Conservation (phyloP, 2,797 vertebrate species). For the Rhinella marina region DNA sequence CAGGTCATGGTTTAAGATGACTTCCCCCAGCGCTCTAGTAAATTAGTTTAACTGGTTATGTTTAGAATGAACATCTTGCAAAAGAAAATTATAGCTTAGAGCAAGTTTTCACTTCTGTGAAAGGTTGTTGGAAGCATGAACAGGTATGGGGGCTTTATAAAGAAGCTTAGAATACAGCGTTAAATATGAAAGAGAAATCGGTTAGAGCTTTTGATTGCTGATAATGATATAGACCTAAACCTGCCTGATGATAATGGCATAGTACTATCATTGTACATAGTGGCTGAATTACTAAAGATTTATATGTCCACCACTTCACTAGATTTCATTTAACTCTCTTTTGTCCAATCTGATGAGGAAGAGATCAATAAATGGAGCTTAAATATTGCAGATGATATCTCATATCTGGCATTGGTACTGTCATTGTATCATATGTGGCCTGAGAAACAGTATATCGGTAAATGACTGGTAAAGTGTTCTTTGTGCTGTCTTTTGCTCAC, state of each 20-base stretch:
- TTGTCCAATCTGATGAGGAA: not conserved
- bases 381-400: not conserved
- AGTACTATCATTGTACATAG: not conserved
- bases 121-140: not conserved
- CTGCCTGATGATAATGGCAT: slow-evolving; percentile 5
- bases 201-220: slow-evolving; percentile 5
- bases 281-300: not conserved
- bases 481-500: no score
- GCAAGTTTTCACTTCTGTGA: not conserved
- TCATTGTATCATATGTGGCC: not conserved
- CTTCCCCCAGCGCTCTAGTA: not conserved
- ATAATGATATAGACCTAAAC: slow-evolving; percentile 1
- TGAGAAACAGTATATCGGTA: not conserved
- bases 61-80: not conserved
- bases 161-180: not conserved
- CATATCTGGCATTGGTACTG: not conserved
- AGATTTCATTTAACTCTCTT: not conserved
- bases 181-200: not conserved
- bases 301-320: not conserved
- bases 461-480: not conserved
- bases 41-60: not conserved
- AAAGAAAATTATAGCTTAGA: not conserved
- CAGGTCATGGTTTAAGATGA: not conserved
- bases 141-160: not conserved
- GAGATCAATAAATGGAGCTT: not conserved